phyloP scores from a whole-genome alignment of 2,888 invertebrate genomes.

The Pegoplata infirma region DNA sequence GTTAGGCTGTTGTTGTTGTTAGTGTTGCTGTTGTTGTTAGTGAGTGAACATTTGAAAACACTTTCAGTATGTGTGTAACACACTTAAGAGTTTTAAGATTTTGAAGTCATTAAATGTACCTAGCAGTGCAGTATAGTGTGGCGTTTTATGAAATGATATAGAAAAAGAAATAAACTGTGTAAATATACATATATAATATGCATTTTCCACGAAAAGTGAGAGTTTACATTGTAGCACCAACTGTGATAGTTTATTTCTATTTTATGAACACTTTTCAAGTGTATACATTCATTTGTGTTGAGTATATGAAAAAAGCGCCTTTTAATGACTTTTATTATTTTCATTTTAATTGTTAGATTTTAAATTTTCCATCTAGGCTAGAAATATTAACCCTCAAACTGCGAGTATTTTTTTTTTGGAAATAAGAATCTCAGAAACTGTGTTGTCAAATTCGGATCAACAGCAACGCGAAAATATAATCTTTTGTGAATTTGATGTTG shows the following conservation, averaged over 20 bases:
- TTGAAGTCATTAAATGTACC: constrained; percentile 30
- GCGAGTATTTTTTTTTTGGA: no score
- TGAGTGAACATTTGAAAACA: constrained; percentile 13
- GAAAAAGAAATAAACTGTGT: neutral
- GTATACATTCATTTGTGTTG: constrained; percentile 10
- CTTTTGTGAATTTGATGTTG: no score
- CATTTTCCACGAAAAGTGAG: constrained; percentile 47
- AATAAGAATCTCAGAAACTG: no score
- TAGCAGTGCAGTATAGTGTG: constrained; percentile 48
- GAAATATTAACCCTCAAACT: no score
- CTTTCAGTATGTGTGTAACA: neutral
- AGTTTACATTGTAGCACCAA: constrained; percentile 17
- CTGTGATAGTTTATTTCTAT: constrained; percentile 34
- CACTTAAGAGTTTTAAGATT: constrained; percentile 39
- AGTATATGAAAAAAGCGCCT: neutral
- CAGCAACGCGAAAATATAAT: no score
- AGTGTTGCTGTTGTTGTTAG: neutral
- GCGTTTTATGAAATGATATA: constrained; percentile 31
- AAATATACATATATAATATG: neutral
- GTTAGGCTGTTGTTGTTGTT: constrained; percentile 1
- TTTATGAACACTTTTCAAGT: constrained; percentile 28
- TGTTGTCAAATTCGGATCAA: no score
- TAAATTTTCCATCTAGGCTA: neutral
- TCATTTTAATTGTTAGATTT: constrained; percentile 11
- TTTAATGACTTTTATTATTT: no score